A percentile compares a stretch with the other conserved stretches of the same genome.
phyloP scores from a whole-genome alignment of 2,797 vertebrate species.

The Tokudaia tokunoshimensis region DNA sequence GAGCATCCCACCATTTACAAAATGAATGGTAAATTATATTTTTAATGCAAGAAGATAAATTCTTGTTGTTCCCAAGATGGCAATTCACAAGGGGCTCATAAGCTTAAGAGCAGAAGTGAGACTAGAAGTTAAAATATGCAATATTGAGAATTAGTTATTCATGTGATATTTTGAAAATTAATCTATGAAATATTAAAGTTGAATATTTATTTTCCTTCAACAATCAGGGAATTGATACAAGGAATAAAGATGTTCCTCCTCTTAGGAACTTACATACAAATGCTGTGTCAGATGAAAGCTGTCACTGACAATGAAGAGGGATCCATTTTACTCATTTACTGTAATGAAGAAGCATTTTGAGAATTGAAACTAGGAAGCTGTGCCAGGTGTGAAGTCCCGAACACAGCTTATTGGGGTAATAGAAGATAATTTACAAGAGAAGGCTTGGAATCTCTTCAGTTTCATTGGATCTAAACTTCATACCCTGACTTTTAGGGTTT shows the following conservation, averaged over 20 bases:
- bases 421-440: neutral
- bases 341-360: neutral
- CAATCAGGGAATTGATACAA: neutral
- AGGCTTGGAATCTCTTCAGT: neutral
- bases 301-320: neutral
- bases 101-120: neutral
- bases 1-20: neutral
- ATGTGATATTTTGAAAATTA: neutral
- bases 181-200: neutral
- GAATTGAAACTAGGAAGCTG: neutral
- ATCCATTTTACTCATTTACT: neutral
- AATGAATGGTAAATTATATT: neutral
- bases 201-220: slow-evolving; percentile 7
- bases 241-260: neutral
- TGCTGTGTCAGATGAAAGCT: neutral
- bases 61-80: neutral
- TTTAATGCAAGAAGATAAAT: neutral
- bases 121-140: neutral
- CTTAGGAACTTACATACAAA: neutral
- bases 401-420: neutral
- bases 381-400: neutral
- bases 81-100: neutral
- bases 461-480: neutral
- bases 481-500: neutral
- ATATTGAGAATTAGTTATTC: neutral